Conservation (phyloP, 2,888 invertebrate genomes). For the Laspeyria flexula region DNA sequence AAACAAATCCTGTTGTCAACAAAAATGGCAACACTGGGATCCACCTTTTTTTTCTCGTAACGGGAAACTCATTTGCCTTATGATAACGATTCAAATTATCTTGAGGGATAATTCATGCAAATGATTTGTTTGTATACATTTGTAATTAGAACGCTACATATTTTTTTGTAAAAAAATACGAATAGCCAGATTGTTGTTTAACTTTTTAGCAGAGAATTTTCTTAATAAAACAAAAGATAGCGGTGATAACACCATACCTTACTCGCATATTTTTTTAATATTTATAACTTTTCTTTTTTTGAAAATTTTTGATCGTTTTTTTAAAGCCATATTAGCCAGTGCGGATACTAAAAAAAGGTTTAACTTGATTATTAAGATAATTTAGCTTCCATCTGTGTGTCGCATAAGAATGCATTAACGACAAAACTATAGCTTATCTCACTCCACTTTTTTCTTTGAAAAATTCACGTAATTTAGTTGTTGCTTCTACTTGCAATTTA, state of each 20-base stretch:
- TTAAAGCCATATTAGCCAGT: too few species aligned
- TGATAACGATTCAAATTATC: slow-evolving; percentile 67
- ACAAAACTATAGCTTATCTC: too few species aligned
- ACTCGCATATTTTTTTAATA: neutral
- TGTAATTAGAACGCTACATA: slow-evolving; percentile 25
- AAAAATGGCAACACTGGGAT: slow-evolving; percentile 58
- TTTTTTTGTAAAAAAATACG: slow-evolving; percentile 4
- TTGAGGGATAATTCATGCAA: slow-evolving; percentile 54
- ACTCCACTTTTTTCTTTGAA: too few species aligned
- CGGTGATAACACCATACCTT: too few species aligned
- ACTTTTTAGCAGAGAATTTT: neutral
- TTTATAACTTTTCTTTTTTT: neutral
- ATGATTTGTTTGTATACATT: slow-evolving; percentile 43
- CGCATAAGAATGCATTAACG: too few species aligned
- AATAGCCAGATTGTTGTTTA: slow-evolving; percentile 6
- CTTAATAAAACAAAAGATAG: neutral
- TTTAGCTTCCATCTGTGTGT: too few species aligned
- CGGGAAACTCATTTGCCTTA: slow-evolving; percentile 64
- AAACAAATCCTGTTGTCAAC: slow-evolving; percentile 75
- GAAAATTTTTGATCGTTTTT: neutral
- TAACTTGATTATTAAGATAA: too few species aligned
- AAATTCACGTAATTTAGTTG: too few species aligned
- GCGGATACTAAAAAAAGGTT: too few species aligned
- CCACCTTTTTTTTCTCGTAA: slow-evolving; percentile 61
- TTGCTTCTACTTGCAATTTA: too few species aligned